Percentiles rank a stretch among this genome's conserved stretches.
Evolutionary conservation across 1,140 invertebrate genomes (phyloP).

Genomic region (Pogonomyrmex californicus): DNA sequence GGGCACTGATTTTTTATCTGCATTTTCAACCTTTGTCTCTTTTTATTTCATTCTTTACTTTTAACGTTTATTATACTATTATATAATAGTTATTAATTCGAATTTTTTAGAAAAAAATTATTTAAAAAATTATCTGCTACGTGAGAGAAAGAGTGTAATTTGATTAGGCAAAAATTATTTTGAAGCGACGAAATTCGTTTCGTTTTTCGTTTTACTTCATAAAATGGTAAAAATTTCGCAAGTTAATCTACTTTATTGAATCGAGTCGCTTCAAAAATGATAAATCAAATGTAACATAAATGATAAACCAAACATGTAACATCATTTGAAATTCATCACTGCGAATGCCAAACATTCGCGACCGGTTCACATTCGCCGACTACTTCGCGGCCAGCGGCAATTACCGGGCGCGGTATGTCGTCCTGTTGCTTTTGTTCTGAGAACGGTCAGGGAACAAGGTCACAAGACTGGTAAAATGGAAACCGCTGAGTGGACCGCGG

Average conservation of each 20-base stretch:
- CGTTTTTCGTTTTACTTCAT: no score
- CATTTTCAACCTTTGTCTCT: no score
- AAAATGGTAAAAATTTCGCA: background rate
- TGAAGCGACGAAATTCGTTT: background rate
- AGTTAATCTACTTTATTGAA: background rate
- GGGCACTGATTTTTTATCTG: no score
- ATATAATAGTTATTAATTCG: no score
- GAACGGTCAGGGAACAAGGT: constrained; percentile 80
- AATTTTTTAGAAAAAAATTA: no score
- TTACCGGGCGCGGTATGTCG: constrained; percentile 19
- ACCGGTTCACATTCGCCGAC: background rate
- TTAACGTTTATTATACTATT: no score
- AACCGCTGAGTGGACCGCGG: constrained; percentile 40
- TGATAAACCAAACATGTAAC: background rate
- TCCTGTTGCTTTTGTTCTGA: constrained; percentile 77
- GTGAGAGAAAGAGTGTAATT: no score
- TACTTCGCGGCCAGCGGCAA: background rate
- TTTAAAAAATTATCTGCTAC: no score
- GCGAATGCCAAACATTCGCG: background rate
- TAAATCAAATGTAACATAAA: no score
- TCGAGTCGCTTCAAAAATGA: no score
- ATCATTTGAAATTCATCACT: background rate
- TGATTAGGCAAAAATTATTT: background rate
- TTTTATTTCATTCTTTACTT: no score
- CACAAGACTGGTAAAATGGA: constrained; percentile 72